Conservation (phyloP, 2,113 vertebrate species). For the Callionymus lyra region DNA sequence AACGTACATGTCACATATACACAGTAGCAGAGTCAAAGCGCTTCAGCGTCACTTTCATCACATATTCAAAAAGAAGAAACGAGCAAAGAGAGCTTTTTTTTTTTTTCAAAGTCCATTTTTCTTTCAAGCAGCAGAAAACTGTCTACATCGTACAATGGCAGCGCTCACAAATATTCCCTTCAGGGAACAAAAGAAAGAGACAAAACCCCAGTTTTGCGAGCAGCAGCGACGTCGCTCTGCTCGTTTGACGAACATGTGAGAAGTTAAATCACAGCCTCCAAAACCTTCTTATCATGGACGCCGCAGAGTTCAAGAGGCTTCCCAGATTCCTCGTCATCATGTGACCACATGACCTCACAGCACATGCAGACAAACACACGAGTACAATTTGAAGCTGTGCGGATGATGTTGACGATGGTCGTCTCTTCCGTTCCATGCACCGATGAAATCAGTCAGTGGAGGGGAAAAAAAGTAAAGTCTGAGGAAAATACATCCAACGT, state of each 20-base stretch:
- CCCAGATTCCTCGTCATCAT: conserved; percentile 16
- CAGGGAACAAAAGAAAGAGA: conserved; percentile 21
- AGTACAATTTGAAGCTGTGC: conserved; percentile 1
- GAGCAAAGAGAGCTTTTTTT: conserved; percentile 13
- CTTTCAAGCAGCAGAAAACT: conserved; percentile 49
- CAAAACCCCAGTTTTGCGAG: conserved; percentile 20
- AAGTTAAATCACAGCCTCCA: conserved; percentile 28
- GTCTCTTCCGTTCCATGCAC: conserved; percentile 6
- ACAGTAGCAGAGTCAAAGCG: too few species aligned
- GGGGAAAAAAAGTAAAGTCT: too few species aligned
- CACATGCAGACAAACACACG: conserved; percentile 26
- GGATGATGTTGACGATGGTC: not conserved
- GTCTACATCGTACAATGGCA: conserved; percentile 46
- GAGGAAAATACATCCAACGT: conserved; percentile 26
- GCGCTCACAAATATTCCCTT: conserved; percentile 37
- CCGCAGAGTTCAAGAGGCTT: too few species aligned
- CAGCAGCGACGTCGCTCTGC: conserved; percentile 39
- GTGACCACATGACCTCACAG: conserved; percentile 29
- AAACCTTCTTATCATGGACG: too few species aligned
- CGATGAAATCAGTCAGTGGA: too few species aligned
- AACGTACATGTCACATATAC: too few species aligned
- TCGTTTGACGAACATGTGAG: conserved; percentile 20
- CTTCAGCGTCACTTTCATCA: too few species aligned
- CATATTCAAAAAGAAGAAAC: too few species aligned
- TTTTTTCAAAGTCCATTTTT: conserved; percentile 24